Evolutionary conservation across 2,113 vertebrate genomes (phyloP), one percentile per base, ranked within the genome.

Genomic region (Lophura nycthemera): DNA sequence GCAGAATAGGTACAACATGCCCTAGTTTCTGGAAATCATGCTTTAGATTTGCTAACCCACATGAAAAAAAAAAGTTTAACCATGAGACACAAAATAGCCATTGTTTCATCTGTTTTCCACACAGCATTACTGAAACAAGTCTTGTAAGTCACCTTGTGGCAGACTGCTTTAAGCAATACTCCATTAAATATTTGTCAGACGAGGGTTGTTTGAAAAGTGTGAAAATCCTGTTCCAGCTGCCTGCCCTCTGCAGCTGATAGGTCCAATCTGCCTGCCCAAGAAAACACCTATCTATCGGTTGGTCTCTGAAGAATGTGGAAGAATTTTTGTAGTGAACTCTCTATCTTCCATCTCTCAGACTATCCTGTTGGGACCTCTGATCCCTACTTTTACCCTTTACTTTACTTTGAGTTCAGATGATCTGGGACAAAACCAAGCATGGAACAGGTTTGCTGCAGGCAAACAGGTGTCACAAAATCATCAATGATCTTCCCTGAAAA

Each of bases 81-180:
- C 3, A 0, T 22, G 17, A n/a, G 67, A 73, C 67, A 75, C 59
- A 76, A 87, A 88, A 76, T 57, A 73, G 8, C 52, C 21, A 3
- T 54, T 38, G 76, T 76, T 90, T 45, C 25, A 7, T n/a, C 52
- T 76, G 43, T 86, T 86, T 90, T 86, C 69, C 88, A 71, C 2
- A 21, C 20, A 86, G 47, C 38, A 60, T 67, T 67, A 74, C 52
- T 75, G 76, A 88, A 96, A 94, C 90, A 47, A 88, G 92, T 92
- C 36, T 83, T 94, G 93, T 95, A 56, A 71, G 93, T 77, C 7
- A 1, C 50, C 50, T 80, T 11, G 40, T 54, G 79, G 72, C 75
- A 94, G 82, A 12, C 50, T 47, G 18, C 36, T 96, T 96, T 86
- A 67, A 71, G 92, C 96, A 96, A 90, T 83, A 71, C 60, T 40